phyloP scores from a whole-genome alignment of 1,140 invertebrate genomes.

The Pemphigus obesinymphae region DNA sequence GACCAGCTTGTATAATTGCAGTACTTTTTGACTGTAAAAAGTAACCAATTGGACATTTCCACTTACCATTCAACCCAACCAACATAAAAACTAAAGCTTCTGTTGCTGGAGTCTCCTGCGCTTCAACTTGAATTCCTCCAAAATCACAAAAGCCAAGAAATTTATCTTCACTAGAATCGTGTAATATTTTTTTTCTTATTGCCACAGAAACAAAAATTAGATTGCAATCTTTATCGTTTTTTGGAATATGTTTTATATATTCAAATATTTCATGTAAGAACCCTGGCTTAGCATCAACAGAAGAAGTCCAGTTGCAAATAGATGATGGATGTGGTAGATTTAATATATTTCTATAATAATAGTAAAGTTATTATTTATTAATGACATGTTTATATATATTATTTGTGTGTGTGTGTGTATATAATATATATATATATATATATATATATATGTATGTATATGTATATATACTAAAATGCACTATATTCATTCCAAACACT shows the following conservation, averaged over 20 bases:
- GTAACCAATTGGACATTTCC: neutral
- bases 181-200: neutral
- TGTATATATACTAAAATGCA: too few species aligned
- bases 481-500: too few species aligned
- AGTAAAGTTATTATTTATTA: neutral
- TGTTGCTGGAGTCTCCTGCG: neutral
- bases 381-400: neutral
- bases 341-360: neutral
- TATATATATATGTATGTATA: too few species aligned
- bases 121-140: slow-evolving; percentile 12
- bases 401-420: too few species aligned
- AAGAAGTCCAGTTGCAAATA: neutral
- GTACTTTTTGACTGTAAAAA: slow-evolving; percentile 4
- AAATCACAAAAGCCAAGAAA: slow-evolving; percentile 23
- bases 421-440: too few species aligned
- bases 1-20: neutral
- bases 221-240: neutral
- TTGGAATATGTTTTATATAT: neutral
- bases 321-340: neutral
- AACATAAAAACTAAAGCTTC: slow-evolving; percentile 34
- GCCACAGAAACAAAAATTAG: neutral
- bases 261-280: neutral
- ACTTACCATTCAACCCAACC: slow-evolving; percentile 1
- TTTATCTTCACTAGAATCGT: neutral
- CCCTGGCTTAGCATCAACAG: neutral